Evolutionary conservation across 2,888 invertebrate species (phyloP).

Genomic region (Biston stratarius): DNA sequence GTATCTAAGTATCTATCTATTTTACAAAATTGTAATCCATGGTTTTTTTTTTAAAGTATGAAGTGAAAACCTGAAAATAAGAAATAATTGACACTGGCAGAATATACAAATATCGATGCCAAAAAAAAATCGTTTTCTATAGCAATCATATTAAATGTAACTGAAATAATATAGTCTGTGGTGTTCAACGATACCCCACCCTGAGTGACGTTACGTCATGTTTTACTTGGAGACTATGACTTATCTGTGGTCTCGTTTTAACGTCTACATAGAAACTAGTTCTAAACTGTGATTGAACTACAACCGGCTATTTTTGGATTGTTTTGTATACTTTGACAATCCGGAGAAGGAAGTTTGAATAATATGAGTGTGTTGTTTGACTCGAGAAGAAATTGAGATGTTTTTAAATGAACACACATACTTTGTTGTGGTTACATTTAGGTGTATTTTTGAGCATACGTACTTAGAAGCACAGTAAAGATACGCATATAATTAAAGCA

Average conservation of each 20-base stretch:
- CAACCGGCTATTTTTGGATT: conserved; percentile 31
- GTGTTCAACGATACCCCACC: not conserved
- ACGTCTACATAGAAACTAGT: conserved; percentile 30
- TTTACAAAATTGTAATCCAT: too few relatives aligned
- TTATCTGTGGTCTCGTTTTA: conserved; percentile 42
- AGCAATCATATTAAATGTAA: not conserved
- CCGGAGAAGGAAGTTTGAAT: conserved; percentile 32
- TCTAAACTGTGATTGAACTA: conserved; percentile 29
- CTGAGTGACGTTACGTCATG: not conserved
- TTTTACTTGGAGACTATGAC: not conserved
- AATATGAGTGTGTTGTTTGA: not conserved
- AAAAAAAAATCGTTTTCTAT: not conserved
- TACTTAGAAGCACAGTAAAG: too few relatives aligned
- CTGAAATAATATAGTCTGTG: not conserved
- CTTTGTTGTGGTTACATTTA: not conserved
- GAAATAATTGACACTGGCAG: too few relatives aligned
- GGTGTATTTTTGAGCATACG: too few relatives aligned
- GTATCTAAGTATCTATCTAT: too few relatives aligned
- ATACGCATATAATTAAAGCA: too few relatives aligned
- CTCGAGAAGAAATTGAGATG: not conserved
- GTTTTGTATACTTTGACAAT: conserved; percentile 31
- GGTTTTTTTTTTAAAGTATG: too few relatives aligned
- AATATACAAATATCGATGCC: too few relatives aligned
- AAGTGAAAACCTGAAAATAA: not conserved
- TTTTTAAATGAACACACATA: conserved; percentile 1